Base-by-base conservation (phyloP, 2,797 vertebrate species). In the Labeo calbasu region DNA sequence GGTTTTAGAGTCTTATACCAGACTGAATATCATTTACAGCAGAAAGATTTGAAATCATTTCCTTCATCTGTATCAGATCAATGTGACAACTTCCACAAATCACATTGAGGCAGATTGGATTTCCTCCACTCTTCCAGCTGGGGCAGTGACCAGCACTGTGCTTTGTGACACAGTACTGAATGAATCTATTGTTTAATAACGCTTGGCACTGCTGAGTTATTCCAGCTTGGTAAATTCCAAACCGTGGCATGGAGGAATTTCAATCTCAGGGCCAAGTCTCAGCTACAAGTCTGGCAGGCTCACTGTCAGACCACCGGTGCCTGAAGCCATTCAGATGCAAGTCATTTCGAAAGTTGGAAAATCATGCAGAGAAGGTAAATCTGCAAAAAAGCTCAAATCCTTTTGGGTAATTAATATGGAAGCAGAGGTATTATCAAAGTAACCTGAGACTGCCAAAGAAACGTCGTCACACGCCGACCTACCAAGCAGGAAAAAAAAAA, bases 1-100 rank as follows among this genome's bases (percentile, higher is more conserved):
- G n/a, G 28, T 77, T 81, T 25, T 43, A 70, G 15, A 66, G 48
- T 21, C 21, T 75, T 48, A 23, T 61, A 72, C 53, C 70, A 77
- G 78, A 84, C 55, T 71, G 75, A 80, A 81, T 81, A 81, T 63
- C 66, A n/a, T 63, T 81, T 81, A 69, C 82, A 69, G 78, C 25
- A 19, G 21, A 61, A 36, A 77, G 40, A 73, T 83, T 70, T 78
- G 79, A 84, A 86, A 87, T 87, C 15, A 75, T 83, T 86, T 83
- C 77, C 87, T 81, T 85, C 87, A 87, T 87, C 87, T 87, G 87
- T 77, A 87, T 85, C 66, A 86, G 86, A 87, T 89, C 87, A 83
- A 78, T 73, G 79, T 83, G 85, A 88, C 87, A 85, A 81, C 84
- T 82, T 87, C 80, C 72, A 83, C 84, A 86, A 87, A 89, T 88